phyloP scores from a whole-genome alignment of 37 sponge, comb jelly and placozoan species.

The Cliona cf. orientalis region DNA sequence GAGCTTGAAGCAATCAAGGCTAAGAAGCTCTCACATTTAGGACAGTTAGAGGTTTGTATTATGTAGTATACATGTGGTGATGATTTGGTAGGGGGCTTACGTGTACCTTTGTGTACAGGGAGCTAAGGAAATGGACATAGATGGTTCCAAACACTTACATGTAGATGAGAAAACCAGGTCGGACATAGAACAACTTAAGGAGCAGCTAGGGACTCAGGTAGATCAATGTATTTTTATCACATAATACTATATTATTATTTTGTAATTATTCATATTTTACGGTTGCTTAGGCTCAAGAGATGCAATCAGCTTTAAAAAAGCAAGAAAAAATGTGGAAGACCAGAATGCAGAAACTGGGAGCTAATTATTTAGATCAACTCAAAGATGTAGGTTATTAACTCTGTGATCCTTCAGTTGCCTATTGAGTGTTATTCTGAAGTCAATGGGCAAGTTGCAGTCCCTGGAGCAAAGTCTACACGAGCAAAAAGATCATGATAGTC shows the following conservation, averaged over 20 bases:
- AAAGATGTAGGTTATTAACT: conserved; percentile 44
- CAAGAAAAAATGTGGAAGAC: conserved; percentile 65
- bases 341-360: conserved; percentile 32
- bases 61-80: neutral
- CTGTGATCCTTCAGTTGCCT: too few species aligned
- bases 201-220: conserved; percentile 29
- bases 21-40: conserved; percentile 42
- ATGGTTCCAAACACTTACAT: neutral
- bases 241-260: neutral
- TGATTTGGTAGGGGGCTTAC: neutral
- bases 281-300: conserved; percentile 15
- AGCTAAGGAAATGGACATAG: conserved; percentile 37
- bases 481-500: too few species aligned
- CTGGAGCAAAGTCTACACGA: too few species aligned
- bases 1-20: conserved; percentile 32
- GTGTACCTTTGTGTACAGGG: conserved; percentile 21
- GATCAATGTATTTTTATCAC: neutral
- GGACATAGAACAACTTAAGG: conserved; percentile 45
- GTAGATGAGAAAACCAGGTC: conserved; percentile 22
- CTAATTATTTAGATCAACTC: conserved; percentile 49
- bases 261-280: too few species aligned
- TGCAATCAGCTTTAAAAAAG: conserved; percentile 51
- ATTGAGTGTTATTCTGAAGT: too few species aligned
- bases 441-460: too few species aligned
- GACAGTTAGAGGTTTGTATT: conserved; percentile 39